phyloP scores from a whole-genome alignment of 2,113 vertebrate genomes.

The Festucalex cinctus region DNA sequence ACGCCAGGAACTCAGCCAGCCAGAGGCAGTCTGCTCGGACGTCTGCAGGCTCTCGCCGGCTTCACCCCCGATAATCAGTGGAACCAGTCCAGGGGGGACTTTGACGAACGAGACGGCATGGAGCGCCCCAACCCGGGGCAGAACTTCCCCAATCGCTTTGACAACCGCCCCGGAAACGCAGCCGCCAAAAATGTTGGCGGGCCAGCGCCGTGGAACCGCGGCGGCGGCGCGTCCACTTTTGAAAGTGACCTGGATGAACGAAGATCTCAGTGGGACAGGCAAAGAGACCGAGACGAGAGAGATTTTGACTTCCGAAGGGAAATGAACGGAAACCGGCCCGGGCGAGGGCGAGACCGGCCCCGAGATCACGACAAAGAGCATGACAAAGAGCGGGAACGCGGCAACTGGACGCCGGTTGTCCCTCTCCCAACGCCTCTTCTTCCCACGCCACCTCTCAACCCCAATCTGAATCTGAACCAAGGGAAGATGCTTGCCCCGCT shows the following conservation, averaged over 20 bases:
- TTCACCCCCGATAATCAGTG: constrained; percentile 91
- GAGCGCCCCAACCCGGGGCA: constrained; percentile 78
- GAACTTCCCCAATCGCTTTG: constrained; percentile 84
- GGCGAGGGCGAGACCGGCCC: constrained; percentile 49
- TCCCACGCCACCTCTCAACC: constrained; percentile 62
- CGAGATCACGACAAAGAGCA: constrained; percentile 73
- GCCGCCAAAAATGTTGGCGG: constrained; percentile 35
- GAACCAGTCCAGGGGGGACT: constrained; percentile 88
- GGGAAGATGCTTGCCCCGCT: constrained; percentile 59
- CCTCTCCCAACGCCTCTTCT: constrained; percentile 67
- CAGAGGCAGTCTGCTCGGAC: constrained; percentile 61
- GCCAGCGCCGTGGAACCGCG: constrained; percentile 81
- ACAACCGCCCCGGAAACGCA: constrained; percentile 76
- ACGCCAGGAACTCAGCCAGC: constrained; percentile 58
- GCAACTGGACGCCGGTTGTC: constrained; percentile 65
- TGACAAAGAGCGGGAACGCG: constrained; percentile 57
- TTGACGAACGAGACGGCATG: constrained; percentile 86
- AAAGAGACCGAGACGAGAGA: constrained; percentile 91
- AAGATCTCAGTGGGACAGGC: constrained; percentile 93
- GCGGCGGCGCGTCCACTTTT: constrained; percentile 62
- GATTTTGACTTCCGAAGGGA: constrained; percentile 95
- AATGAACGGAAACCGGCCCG: constrained; percentile 82
- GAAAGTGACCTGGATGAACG: constrained; percentile 94
- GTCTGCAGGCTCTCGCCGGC: constrained; percentile 78
- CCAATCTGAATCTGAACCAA: constrained; percentile 60